A percentile compares a stretch with the other conserved stretches of the same genome.
Evolutionary conservation across 1,140 invertebrate species (phyloP).

Genomic region (Myzus persicae): DNA sequence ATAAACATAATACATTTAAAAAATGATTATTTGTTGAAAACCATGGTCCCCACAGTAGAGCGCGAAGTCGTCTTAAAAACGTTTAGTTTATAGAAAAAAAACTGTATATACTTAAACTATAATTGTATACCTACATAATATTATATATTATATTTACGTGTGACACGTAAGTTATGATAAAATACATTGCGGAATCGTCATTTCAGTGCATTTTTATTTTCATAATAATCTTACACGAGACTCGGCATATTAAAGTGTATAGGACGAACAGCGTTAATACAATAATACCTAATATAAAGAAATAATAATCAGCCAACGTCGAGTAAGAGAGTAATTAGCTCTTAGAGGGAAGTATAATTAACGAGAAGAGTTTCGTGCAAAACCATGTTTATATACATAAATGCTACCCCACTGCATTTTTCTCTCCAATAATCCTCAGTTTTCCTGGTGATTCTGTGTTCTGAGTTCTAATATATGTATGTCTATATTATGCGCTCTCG

Average conservation of each 20-base stretch:
- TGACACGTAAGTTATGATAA: too few species aligned
- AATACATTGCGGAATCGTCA: too few species aligned
- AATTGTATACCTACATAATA: too few species aligned
- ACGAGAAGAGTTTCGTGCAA: not conserved
- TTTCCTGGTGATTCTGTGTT: not conserved
- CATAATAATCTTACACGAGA: not conserved
- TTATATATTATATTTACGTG: too few species aligned
- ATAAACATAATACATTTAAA: too few species aligned
- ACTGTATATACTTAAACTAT: too few species aligned
- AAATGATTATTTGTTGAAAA: too few species aligned
- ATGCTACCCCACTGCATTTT: not conserved
- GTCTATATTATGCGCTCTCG: not conserved
- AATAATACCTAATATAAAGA: constrained; percentile 12
- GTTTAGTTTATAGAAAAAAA: too few species aligned
- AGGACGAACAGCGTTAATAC: not conserved
- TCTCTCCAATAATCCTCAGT: not conserved
- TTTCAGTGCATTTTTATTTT: too few species aligned
- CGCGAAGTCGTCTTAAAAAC: too few species aligned
- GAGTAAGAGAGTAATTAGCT: not conserved
- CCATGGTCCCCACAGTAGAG: too few species aligned
- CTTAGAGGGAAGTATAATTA: not conserved
- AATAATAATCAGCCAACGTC: not conserved
- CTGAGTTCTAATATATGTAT: not conserved
- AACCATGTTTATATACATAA: not conserved
- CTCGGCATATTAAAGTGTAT: not conserved